Base-by-base conservation (phyloP, 1,140 invertebrate genomes). In the Oedothorax gibbosus region DNA sequence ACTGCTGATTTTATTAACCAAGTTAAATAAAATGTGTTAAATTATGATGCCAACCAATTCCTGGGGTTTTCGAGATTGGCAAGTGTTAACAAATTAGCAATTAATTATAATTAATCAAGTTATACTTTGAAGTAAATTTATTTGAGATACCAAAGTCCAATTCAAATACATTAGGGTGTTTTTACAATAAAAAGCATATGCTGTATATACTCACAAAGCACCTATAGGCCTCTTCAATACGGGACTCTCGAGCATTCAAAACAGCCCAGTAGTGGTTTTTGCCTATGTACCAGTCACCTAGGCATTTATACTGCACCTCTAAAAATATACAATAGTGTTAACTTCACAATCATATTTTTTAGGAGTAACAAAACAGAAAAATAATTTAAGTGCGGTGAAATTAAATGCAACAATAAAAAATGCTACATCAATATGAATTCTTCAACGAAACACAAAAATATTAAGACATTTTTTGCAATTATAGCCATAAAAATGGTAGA, bases 181-280 rank as follows among this genome's bases (percentile, higher is more conserved):
- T 57, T 60, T 60, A 60, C 57, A 60, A 60, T 14, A 14, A 60
- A 60, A 60, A 66, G 18, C 12, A 66, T 65, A 66, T 66, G n/a
- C 35, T 35, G 35, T 14, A 51, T 8, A 20, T 83, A 88, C 88
- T 87, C 87, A 89, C 88, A 89, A 98, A 98, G 90, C 97, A 98
- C 49, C 96, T 91, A 88, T 96, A 98, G 88, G 96, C 96, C 90
- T 98, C 96, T 90, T 98, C 96, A 89, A 96, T 96, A 88, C 96
- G 92, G 15, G 96, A 97, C 89, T 98, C 96, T 89, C 97, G 97
- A 0, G 96, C 97, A 89, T 98, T 98, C 5, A 95, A 96, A 10
- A 97, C 96, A 75, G 96, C 96, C 90, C 98, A 98, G 88, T 95
- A 98, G 89, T 98, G 96, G 91, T 98, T 97, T 89, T 98, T 98